Base-by-base conservation (phyloP, 2,113 vertebrate species). In the Xerus inauris region DNA sequence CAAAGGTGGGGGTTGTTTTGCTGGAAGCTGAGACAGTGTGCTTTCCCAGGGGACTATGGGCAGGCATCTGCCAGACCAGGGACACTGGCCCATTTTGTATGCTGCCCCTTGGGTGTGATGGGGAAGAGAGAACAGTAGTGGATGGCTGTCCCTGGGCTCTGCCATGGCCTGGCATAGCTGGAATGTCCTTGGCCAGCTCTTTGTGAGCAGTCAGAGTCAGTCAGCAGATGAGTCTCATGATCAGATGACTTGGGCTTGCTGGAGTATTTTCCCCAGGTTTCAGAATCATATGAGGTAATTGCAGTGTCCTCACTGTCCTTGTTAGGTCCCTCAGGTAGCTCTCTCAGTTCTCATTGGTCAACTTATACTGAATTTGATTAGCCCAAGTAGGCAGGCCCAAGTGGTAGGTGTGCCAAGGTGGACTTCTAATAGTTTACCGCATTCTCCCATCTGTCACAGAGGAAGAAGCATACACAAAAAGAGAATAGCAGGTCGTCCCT, bases 141-240 rank as follows among this genome's bases (percentile, higher is more conserved):
- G 90, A 45, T 30, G 32, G 54, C 64, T 92, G n/a, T 86, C 91
- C 51, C 93, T 93, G 86, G 86, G 75, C 38, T 5, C 72, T 71
- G 95, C 95, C 57, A 75, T 35, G 64, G 64, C 77, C 82, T 97
- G 96, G 96, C 95, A 76, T 73, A 96, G 89, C 92, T 91, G 86
- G 96, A 97, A 96, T 97, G 96, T 97, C 95, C 96, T 97, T 96
- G 97, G 88, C 93, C 89, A 91, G 93, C 91, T 96, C 93, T 93
- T 92, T 94, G 93, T 91, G 84, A 95, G 84, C 79, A 88, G 95
- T 75, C 65, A 91, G 85, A 83, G 87, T 40, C 6, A 30, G 81
- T 97, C 96, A 97, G 93, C 85, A 93, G 92, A 76, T 95, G 92
- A 67, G n/a, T 94, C 97, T 85, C 90, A 96, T 97, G 94, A 96